Conservation (phyloP, 2,888 invertebrate species). For the Onthophagus sagittarius region DNA sequence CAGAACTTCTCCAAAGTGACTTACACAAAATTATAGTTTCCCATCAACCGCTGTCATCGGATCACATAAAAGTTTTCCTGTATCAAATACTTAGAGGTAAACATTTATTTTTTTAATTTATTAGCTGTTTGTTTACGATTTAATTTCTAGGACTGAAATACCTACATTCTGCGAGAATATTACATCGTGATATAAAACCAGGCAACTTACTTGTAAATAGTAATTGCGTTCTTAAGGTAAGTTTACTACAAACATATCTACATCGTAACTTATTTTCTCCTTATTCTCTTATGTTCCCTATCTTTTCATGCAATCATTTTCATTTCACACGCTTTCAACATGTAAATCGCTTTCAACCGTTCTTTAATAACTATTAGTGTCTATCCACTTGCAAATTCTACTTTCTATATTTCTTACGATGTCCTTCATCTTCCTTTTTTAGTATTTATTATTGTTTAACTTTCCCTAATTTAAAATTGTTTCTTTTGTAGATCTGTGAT, state of each 20-base stretch:
- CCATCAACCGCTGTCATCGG: constrained; percentile 96
- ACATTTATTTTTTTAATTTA: not conserved
- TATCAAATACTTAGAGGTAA: constrained; percentile 98
- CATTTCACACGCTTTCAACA: no score
- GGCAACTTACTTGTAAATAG: constrained; percentile 98
- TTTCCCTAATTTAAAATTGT: constrained; percentile 1
- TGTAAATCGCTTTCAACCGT: no score
- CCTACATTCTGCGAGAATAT: constrained; percentile 95
- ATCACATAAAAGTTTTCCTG: constrained; percentile 99
- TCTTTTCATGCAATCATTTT: no score
- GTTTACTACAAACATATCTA: constrained; percentile 11
- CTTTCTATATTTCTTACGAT: not conserved
- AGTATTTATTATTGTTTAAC: not conserved
- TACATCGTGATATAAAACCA: constrained; percentile 98
- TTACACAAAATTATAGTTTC: constrained; percentile 99
- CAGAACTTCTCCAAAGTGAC: constrained; percentile 98
- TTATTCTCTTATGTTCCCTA: no score
- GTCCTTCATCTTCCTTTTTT: not conserved
- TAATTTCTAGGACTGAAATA: constrained; percentile 82
- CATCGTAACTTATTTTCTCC: no score
- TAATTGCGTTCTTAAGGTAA: constrained; percentile 94
- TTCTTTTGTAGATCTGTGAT: constrained; percentile 81
- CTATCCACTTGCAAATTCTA: not conserved
- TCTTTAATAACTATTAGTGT: not conserved
- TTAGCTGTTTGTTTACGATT: not conserved